phyloP scores from a whole-genome alignment of 2,888 invertebrate species.

The Scrobipalpa costella region DNA sequence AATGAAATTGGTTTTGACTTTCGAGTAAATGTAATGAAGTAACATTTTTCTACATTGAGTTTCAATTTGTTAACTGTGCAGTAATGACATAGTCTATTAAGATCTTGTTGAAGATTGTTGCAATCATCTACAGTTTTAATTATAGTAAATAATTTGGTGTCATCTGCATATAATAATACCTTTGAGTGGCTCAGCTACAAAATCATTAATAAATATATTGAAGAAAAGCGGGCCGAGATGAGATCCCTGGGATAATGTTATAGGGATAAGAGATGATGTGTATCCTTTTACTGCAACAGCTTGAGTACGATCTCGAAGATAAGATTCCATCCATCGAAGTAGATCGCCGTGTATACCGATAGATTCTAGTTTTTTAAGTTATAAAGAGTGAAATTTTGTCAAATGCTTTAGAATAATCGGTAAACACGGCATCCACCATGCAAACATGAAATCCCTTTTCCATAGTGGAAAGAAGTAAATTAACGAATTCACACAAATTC shows the following conservation, averaged over 20 bases:
- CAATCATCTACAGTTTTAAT: slow-evolving; percentile 6
- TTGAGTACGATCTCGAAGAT: slow-evolving; percentile 26
- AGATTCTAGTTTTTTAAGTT: too few species aligned
- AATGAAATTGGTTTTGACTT: too few species aligned
- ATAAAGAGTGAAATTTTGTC: too few species aligned
- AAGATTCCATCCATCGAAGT: slow-evolving; percentile 30
- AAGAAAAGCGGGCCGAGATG: slow-evolving; percentile 26
- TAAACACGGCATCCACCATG: too few species aligned
- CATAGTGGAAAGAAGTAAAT: slow-evolving; percentile 29
- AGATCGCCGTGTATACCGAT: too few species aligned
- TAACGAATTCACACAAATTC: slow-evolving; percentile 30
- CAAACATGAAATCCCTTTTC: too few species aligned
- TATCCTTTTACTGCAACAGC: slow-evolving; percentile 25
- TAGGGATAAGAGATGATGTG: slow-evolving; percentile 13
- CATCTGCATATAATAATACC: slow-evolving; percentile 16
- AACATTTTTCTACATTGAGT: too few species aligned
- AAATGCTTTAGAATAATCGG: too few species aligned
- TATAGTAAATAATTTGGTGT: slow-evolving; percentile 12
- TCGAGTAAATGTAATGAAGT: too few species aligned
- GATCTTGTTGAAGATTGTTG: too few species aligned
- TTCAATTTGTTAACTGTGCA: too few species aligned
- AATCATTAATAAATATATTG: slow-evolving; percentile 21
- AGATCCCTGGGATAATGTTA: slow-evolving; percentile 30
- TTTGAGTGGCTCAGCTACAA: slow-evolving; percentile 4
- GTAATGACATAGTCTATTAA: too few species aligned